Evolutionary conservation across 2,113 vertebrate species (phyloP).

Genomic region (Ammodytes dubius): DNA sequence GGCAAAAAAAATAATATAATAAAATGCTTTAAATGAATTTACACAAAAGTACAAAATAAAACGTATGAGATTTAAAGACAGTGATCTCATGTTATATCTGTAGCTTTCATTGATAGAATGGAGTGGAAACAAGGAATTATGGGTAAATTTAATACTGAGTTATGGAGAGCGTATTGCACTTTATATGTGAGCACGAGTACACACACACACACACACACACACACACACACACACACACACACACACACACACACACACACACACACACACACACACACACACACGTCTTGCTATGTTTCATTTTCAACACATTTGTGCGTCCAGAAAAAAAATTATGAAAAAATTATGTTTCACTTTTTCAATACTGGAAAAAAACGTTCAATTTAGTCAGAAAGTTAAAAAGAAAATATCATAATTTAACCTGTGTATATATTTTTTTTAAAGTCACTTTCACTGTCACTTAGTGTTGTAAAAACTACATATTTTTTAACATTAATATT

Average conservation of each 20-base stretch:
- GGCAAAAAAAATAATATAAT: not conserved
- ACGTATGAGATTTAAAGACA: slow-evolving; percentile 41
- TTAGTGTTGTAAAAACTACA: not conserved
- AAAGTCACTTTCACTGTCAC: too few species aligned
- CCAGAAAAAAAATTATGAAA: too few species aligned
- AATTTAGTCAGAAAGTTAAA: too few species aligned
- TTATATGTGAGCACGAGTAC: not conserved
- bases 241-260: too few species aligned
- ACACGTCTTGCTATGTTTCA: too few species aligned
- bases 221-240: too few species aligned
- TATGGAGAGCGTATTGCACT: slow-evolving; percentile 32
- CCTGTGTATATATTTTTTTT: not conserved
- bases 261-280: not conserved
- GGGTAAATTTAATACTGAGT: not conserved
- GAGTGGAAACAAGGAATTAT: slow-evolving; percentile 21
- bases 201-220: not conserved
- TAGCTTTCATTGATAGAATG: slow-evolving; percentile 2
- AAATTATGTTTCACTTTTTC: too few species aligned
- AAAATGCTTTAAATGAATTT: slow-evolving; percentile 29
- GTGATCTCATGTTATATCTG: not conserved
- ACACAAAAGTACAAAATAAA: slow-evolving; percentile 45
- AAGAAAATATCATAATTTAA: not conserved
- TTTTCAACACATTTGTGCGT: not conserved
- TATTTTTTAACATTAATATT: not conserved
- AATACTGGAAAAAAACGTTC: too few species aligned